phyloP scores from a whole-genome alignment of 2,113 vertebrate species.

The Ariopsis seemanni region DNA sequence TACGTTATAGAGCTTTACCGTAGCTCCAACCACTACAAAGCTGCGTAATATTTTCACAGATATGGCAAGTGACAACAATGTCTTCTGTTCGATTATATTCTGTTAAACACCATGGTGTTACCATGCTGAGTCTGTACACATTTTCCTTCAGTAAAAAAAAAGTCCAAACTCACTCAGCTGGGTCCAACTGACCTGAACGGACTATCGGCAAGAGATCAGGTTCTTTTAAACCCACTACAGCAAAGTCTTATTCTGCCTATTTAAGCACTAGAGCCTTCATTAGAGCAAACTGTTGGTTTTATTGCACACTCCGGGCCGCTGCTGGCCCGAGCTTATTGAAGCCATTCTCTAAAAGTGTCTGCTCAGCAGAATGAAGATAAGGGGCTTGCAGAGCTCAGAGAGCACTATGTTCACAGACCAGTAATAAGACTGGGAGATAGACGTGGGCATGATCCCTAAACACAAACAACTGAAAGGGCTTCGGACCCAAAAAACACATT shows the following conservation, averaged over 20 bases:
- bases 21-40: not conserved
- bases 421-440: slow-evolving; percentile 17
- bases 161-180: not conserved
- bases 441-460: not conserved
- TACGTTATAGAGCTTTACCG: not conserved
- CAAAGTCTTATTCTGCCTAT: slow-evolving; percentile 30
- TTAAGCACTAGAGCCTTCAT: slow-evolving; percentile 21
- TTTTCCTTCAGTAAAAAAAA: not conserved
- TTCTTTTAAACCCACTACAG: not conserved
- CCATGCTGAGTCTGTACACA: not conserved
- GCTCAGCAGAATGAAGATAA: slow-evolving; percentile 34
- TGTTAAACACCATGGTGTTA: too few relatives aligned
- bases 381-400: slow-evolving; percentile 7
- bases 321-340: slow-evolving; percentile 29
- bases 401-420: slow-evolving; percentile 25
- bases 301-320: not conserved
- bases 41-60: not conserved
- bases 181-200: slow-evolving; percentile 47
- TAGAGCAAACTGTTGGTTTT: slow-evolving; percentile 30
- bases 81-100: not conserved
- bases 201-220: slow-evolving; percentile 29
- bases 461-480: slow-evolving; percentile 2
- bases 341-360: slow-evolving; percentile 12
- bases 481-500: not conserved
- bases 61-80: not conserved